A percentile compares a stretch with the other conserved stretches of the same genome.
Evolutionary conservation across 2,113 vertebrate genomes (phyloP).

Genomic region (Mugil cephalus): DNA sequence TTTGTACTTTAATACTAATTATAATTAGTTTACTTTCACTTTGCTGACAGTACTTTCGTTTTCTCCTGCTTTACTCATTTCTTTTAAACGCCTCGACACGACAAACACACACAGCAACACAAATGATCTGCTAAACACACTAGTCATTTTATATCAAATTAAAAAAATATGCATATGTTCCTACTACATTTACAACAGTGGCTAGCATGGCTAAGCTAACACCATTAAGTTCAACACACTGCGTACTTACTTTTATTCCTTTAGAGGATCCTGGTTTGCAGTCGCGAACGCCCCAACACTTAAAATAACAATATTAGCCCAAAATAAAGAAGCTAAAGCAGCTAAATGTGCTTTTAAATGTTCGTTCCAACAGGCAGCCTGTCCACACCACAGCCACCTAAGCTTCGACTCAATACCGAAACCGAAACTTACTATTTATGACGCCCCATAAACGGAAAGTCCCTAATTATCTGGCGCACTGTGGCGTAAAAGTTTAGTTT

Average conservation of each 20-base stretch:
- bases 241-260: slow-evolving; percentile 23
- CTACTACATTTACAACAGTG: no score
- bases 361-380: rapidly evolving
- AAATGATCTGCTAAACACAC: not conserved
- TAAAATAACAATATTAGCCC: not conserved
- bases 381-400: not conserved
- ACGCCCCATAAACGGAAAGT: slow-evolving; percentile 6
- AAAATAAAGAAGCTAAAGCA: not conserved
- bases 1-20: no score
- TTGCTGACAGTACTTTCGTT: slow-evolving; percentile 41
- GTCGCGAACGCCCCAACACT: not conserved
- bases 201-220: not conserved
- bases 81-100: slow-evolving; percentile 10
- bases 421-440: slow-evolving; percentile 50
- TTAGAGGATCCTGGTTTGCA: rapidly evolving
- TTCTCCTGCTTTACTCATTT: slow-evolving; percentile 32
- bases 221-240: not conserved
- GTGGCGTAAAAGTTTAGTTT: not conserved
- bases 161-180: no score
- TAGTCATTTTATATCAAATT: no score
- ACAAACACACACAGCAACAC: not conserved
- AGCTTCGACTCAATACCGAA: not conserved
- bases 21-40: slow-evolving; percentile 15
- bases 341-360: not conserved
- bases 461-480: not conserved